A percentile compares a stretch with the other conserved stretches of the same genome.
phyloP scores from a whole-genome alignment of 2,113 vertebrate species.

The Asarcornis scutulata region DNA sequence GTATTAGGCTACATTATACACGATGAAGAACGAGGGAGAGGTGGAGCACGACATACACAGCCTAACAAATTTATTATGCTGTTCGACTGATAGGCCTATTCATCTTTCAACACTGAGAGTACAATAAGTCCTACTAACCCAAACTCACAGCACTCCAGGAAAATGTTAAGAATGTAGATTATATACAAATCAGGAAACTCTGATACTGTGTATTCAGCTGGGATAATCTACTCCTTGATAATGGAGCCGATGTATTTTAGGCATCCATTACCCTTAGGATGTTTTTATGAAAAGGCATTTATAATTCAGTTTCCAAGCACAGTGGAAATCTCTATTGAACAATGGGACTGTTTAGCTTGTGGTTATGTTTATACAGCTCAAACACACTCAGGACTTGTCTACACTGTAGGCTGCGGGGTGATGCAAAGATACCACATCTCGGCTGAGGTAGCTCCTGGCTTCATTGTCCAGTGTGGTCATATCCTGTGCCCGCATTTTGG shows the following conservation, averaged over 20 bases:
- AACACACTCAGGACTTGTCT: conserved; percentile 1
- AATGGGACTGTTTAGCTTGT: conserved; percentile 1
- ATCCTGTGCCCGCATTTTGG: background rate
- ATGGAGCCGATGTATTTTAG: background rate
- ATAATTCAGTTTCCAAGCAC: background rate
- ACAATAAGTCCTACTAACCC: conserved; percentile 55
- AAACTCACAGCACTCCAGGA: conserved; percentile 60
- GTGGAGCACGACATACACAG: conserved; percentile 22
- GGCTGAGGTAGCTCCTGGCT: background rate
- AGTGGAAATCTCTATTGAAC: background rate
- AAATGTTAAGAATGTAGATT: conserved; percentile 60
- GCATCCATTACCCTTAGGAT: conserved; percentile 14
- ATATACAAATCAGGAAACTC: conserved; percentile 45
- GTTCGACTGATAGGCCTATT: conserved; percentile 43
- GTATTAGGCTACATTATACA: conserved; percentile 45
- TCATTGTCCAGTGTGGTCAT: background rate
- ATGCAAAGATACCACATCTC: background rate
- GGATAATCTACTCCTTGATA: conserved; percentile 51
- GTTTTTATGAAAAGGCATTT: conserved; percentile 23
- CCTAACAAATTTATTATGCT: conserved; percentile 69
- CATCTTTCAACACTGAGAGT: conserved; percentile 45
- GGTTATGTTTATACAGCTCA: conserved; percentile 2
- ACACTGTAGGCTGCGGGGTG: background rate
- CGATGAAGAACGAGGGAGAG: conserved; percentile 27
- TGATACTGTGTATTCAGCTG: conserved; percentile 36